Base-by-base conservation (phyloP, 2,113 vertebrate genomes). In the Lates calcarifer region DNA sequence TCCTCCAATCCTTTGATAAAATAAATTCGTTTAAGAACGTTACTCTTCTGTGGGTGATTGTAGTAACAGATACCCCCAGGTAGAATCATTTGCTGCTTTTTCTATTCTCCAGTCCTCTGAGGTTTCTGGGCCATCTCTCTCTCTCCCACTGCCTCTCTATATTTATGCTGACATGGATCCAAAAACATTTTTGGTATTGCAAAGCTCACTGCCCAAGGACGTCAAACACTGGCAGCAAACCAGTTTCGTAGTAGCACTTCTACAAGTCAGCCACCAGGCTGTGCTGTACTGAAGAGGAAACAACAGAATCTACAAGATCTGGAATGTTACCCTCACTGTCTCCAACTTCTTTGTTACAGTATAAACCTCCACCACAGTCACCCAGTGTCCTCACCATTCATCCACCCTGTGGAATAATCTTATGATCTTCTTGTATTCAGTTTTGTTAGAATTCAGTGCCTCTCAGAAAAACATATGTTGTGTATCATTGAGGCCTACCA, bases 101-200 rank as follows among this genome's bases (percentile, higher is more conserved):
- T 8, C n/a, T 6, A 20, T 51, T 69, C 74, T 60, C 77, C 74
- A 55, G 76, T 45, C 61, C 69, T 69, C 53, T 71, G 82, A 74
- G 77, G 63, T 85, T 88, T 71, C 55, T 78, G 61, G 57, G 45
- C 47, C 35, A 22, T 28, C 6, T 20, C n/a, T 6, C 35, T 18
- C 69, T 45, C 66, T 18, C 66, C 66, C 73, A 18, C 82, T 35
- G 58, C 82, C 68, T 35, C 62, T 84, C 71, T 82, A 85, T 86
- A 82, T 87, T 84, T 84, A 83, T 51, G 61, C 83, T 87, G 81
- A 91, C 88, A 83, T 60, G 57, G n/a, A 43, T 79, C 80, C 89
- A 83, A 76, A 91, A 90, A 84, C 71, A 88, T 88, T 74, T 86
- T 71, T 74, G 84, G 85, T 82, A 91, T 91, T 90, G 33, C 65